A percentile compares a stretch with the other conserved stretches of the same genome.
phyloP scores from a whole-genome alignment of 2,797 vertebrate species.

The Acanthurus lineatus region DNA sequence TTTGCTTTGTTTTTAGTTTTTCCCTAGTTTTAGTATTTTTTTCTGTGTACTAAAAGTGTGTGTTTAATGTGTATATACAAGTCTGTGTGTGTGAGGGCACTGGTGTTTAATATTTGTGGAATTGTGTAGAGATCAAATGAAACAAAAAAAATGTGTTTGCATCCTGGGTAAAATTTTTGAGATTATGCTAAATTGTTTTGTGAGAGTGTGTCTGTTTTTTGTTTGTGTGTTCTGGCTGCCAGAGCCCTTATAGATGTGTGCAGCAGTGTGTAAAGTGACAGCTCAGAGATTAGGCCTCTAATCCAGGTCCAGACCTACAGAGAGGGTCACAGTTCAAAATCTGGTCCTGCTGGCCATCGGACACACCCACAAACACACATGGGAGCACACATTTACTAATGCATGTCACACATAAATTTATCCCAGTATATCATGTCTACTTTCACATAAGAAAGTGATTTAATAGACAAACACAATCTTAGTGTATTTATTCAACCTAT shows the following conservation, averaged over 20 bases:
- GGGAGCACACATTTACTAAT: slow-evolving; percentile 20
- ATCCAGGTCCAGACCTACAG: slow-evolving; percentile 85
- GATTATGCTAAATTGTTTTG: neutral
- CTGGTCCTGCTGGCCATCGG: slow-evolving; percentile 87
- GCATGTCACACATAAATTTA: neutral
- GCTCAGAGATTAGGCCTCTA: slow-evolving; percentile 88
- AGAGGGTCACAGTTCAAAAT: slow-evolving; percentile 86
- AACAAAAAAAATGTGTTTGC: neutral
- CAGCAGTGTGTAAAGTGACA: slow-evolving; percentile 87
- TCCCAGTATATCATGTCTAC: neutral
- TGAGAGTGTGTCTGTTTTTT: slow-evolving; percentile 16
- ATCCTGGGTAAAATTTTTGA: neutral
- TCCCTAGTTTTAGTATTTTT: neutral
- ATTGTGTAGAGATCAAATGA: neutral
- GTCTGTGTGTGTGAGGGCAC: neutral
- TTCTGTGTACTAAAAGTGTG: neutral
- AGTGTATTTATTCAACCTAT: neutral
- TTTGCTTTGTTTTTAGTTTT: neutral
- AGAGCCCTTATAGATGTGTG: slow-evolving; percentile 78
- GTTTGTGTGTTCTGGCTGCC: slow-evolving; percentile 67
- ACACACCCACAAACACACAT: slow-evolving; percentile 46
- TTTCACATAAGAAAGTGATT: neutral
- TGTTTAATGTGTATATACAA: too few species aligned
- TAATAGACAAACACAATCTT: slow-evolving; percentile 1
- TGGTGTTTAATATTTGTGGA: too few species aligned